Evolutionary conservation across 1,140 invertebrate genomes (phyloP), one percentile per base, ranked within the genome.

Genomic region (Saccostrea echinata): DNA sequence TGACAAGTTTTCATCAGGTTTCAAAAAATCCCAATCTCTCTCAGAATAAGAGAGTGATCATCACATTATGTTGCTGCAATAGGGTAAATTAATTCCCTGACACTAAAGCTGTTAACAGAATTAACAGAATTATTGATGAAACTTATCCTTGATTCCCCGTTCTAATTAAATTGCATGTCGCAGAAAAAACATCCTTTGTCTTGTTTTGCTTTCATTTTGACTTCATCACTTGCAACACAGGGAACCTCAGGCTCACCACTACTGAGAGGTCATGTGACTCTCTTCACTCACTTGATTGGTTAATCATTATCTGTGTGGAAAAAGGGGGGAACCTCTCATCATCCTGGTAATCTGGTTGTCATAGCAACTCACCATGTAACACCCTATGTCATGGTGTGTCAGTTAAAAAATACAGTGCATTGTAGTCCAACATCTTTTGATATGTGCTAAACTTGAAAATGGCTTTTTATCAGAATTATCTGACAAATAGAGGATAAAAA

Each of bases 311-410:
- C 35, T 24, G 35, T 83, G 81, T 13, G 35, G 81, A 35, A 21
- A 84, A n/a, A 35, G 52, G 51, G 83, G 83, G 83, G 24, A 55
- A 55, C 52, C 27, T 84, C 83, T 84, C 87, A 88, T 84, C 87
- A 87, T 84, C 84, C 84, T 57, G 52, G 80, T 84, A 88, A 88
- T 88, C 87, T 84, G 30, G 84, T 88, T 88, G 52, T 76, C 68
- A 88, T 88, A 43, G 82, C 64, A 88, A 88, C 87, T 51, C 87
- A 88, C 87, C 84, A 88, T 88, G 87, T 84, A 80, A 76, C 87
- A 57, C 84, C 24, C 87, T 85, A 57, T 84, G 83, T 33, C 81
- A 83, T 51, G 81, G 51, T 83, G 68, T 76, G 68, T 76, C 68
- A 76, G 68, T 76, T 76, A 30, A 76, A 27, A 76, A 76, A 76